phyloP scores from a whole-genome alignment of 1,140 invertebrate species.

The Xylocopa sonorina region DNA sequence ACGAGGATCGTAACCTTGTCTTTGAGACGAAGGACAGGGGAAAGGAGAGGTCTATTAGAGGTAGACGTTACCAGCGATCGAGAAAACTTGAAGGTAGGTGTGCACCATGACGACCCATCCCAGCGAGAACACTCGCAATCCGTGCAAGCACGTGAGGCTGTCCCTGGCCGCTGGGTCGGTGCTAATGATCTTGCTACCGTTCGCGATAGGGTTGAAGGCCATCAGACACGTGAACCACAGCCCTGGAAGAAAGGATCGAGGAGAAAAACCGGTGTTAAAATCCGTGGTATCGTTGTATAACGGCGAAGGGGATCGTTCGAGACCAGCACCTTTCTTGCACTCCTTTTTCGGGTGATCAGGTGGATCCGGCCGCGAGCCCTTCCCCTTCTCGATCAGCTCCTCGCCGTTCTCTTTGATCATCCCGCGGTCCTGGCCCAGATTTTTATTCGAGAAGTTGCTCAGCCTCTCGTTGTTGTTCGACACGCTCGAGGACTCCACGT shows the following conservation, averaged over 20 bases:
- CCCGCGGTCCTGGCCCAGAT: slow-evolving; percentile 70
- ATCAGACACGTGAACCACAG: slow-evolving; percentile 83
- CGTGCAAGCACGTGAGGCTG: slow-evolving; percentile 90
- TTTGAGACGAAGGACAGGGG: background rate
- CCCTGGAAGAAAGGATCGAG: slow-evolving; percentile 73
- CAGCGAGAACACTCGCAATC: slow-evolving; percentile 91
- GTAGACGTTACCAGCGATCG: slow-evolving; percentile 88
- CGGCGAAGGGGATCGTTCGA: no score
- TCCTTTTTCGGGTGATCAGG: slow-evolving; percentile 15
- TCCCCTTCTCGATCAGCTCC: slow-evolving; percentile 76
- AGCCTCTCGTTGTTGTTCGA: slow-evolving; percentile 78
- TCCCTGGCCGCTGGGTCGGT: slow-evolving; percentile 84
- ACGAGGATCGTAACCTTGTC: background rate
- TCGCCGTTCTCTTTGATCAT: slow-evolving; percentile 73
- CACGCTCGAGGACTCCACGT: slow-evolving; percentile 72
- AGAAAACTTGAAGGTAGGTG: slow-evolving; percentile 91
- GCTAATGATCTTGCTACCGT: slow-evolving; percentile 85
- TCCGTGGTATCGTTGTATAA: background rate
- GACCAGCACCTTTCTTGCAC: slow-evolving; percentile 25
- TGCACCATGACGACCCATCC: slow-evolving; percentile 97
- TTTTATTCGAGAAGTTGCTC: slow-evolving; percentile 74
- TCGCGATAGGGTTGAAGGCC: slow-evolving; percentile 85
- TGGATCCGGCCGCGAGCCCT: slow-evolving; percentile 53
- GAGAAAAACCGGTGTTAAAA: background rate
- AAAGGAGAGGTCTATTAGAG: no score